These are phyloP conservation scores for Phainopepla nitens DNA, from an alignment of 2,113 vertebrate genomes.

Conservation along the genomic window DNA sequence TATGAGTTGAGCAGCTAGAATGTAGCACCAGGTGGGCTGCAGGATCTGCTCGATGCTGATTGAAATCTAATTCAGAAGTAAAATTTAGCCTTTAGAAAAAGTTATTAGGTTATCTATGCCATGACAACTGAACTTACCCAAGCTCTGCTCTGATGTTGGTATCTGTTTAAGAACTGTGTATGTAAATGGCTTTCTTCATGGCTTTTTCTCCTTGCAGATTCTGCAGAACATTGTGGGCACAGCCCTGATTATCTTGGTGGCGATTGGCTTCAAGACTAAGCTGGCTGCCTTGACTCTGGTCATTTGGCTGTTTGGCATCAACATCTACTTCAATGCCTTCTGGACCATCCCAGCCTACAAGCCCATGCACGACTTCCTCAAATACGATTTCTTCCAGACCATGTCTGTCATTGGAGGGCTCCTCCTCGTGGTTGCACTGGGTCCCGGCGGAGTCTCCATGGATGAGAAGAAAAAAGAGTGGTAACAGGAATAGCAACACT, in stretches of 20 bases:
- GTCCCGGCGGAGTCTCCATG: constrained; percentile 96
- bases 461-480: constrained; percentile 99
- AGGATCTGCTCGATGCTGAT: background rate
- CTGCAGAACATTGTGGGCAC: constrained; percentile 97
- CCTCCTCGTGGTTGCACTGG: constrained; percentile 94
- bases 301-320: constrained; percentile 93
- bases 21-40: background rate
- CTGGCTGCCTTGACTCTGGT: constrained; percentile 94
- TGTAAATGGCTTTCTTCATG: background rate
- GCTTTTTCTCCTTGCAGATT: constrained; percentile 71
- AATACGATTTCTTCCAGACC: constrained; percentile 99
- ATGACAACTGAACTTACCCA: rapidly evolving
- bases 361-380: constrained; percentile 99
- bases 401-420: constrained; percentile 96
- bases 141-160: background rate
- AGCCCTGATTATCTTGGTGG: constrained; percentile 92
- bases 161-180: background rate
- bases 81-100: background rate
- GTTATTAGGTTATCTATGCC: background rate
- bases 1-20: background rate
- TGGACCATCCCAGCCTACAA: constrained; percentile 94
- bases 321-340: constrained; percentile 98
- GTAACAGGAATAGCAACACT: constrained; percentile 70
- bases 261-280: constrained; percentile 97
- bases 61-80: background rate